Evolutionary conservation across 2,888 invertebrate genomes (phyloP).

Genomic region (Synergus japonicus): DNA sequence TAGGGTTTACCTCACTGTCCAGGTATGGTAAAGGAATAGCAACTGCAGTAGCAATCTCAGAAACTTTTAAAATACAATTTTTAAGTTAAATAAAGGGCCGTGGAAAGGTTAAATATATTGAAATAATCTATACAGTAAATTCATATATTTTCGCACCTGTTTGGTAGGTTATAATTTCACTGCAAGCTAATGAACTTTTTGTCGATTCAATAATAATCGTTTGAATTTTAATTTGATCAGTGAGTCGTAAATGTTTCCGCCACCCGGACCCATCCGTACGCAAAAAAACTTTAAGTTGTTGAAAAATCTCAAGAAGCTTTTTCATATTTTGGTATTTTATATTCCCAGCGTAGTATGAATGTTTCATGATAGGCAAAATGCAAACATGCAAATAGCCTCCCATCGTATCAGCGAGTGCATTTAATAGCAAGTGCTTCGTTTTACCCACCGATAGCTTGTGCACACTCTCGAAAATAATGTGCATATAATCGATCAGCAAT

Average conservation of each 20-base stretch:
- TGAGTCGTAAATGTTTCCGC: conserved; percentile 72
- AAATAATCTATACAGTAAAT: no score
- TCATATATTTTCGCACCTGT: conserved; percentile 49
- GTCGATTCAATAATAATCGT: conserved; percentile 63
- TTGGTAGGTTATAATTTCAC: conserved; percentile 64
- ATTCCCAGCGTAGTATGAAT: conserved; percentile 82
- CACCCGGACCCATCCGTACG: conserved; percentile 82
- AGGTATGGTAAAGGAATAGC: conserved; percentile 81
- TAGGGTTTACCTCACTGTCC: conserved; percentile 79
- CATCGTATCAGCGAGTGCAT: conserved; percentile 78
- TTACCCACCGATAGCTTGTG: conserved; percentile 66
- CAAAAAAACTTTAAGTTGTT: conserved; percentile 80
- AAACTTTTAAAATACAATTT: no score
- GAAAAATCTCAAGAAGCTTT: conserved; percentile 80
- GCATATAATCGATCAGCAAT: conserved; percentile 70
- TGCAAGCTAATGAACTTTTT: conserved; percentile 61
- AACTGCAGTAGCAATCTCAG: conserved; percentile 37
- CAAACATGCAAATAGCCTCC: conserved; percentile 83
- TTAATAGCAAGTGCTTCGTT: conserved; percentile 69
- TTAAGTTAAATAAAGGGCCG: no score
- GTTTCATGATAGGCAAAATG: conserved; percentile 81
- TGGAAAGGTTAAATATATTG: no score
- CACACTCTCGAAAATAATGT: conserved; percentile 68
- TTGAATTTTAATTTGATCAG: conserved; percentile 52
- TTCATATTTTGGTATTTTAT: conserved; percentile 79